Evolutionary conservation across 2,113 vertebrate genomes (phyloP), one percentile per base, ranked within the genome.

Genomic region (Rhinopithecus roxellana): DNA sequence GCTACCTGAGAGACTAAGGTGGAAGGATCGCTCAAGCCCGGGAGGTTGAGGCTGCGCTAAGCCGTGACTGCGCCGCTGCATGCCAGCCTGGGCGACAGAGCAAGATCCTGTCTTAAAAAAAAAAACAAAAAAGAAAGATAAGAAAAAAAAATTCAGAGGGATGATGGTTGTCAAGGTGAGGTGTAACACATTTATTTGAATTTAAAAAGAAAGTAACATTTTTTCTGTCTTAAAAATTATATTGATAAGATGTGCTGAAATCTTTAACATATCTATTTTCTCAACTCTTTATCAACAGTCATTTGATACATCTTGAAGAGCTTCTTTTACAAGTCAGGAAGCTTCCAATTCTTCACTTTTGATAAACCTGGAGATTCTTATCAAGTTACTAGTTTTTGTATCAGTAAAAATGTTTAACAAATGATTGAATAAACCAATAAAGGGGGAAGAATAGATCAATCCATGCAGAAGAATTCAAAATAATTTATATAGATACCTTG

Each of bases 371-470:
- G 45, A 94, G 55, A 82, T 52, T 30, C 43, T 61, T 40, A 70
- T 20, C 30, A 30, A 79, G 23, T 69, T 87, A 80, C 14, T 75
- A 81, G 67, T 16, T 90, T 94, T 50, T 14, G 55, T 17, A 94
- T 52, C 35, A 67, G 82, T 90, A 55, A 77, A 89, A 86, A 90
- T 78, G 43, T 90, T 61, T 77, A 85, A 94, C 78, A 89, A 87
- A 89, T 48, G 22, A 88, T 4, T 70, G n/a, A 78, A 78, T 67
- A 43, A 69, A 59, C 50, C 84, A 74, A 61, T 30, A 87, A 38
- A 40, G 17, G n/a, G 20, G 23, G 48, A 40, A 81, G 45, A 78
- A 48, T 1, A 85, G 43, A 89, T 45, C 52, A 84, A 90, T 48
- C 23, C 27, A 35, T 79, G 32, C 38, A 90, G 70, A 78, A 79